Evolutionary conservation across 2,888 invertebrate species (phyloP).

Genomic region (Loripinus fragilis): DNA sequence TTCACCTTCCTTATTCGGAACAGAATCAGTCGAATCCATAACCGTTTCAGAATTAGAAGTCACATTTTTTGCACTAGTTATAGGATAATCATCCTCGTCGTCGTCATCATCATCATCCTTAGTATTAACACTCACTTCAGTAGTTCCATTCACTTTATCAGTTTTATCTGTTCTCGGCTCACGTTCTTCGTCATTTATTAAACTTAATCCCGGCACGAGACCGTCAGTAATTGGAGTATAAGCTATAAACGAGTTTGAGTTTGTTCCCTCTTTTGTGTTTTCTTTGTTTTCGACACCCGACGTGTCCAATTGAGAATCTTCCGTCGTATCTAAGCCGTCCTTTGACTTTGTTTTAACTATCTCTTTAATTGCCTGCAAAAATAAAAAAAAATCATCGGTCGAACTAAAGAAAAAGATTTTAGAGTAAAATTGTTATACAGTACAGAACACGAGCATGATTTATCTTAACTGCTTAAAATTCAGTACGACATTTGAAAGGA

Average conservation of each 20-base stretch:
- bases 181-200: conserved; percentile 13
- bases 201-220: conserved; percentile 42
- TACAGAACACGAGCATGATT: too few species aligned
- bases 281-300: conserved; percentile 40
- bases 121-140: neutral
- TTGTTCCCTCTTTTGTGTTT: conserved; percentile 26
- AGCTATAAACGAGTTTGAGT: conserved; percentile 7
- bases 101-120: too few species aligned
- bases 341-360: conserved; percentile 31
- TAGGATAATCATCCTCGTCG: neutral
- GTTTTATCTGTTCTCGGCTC: neutral
- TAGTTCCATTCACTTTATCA: neutral
- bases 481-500: too few species aligned
- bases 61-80: neutral
- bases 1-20: neutral
- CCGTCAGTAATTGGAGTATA: neutral
- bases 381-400: too few species aligned
- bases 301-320: neutral
- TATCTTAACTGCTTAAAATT: too few species aligned
- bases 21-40: conserved; percentile 11
- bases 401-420: too few species aligned
- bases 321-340: neutral
- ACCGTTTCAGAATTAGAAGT: neutral
- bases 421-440: too few species aligned
- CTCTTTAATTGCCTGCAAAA: conserved; percentile 48